phyloP scores from a whole-genome alignment of 92 coral and sea anemone genomes.

The Porites divaricata region DNA sequence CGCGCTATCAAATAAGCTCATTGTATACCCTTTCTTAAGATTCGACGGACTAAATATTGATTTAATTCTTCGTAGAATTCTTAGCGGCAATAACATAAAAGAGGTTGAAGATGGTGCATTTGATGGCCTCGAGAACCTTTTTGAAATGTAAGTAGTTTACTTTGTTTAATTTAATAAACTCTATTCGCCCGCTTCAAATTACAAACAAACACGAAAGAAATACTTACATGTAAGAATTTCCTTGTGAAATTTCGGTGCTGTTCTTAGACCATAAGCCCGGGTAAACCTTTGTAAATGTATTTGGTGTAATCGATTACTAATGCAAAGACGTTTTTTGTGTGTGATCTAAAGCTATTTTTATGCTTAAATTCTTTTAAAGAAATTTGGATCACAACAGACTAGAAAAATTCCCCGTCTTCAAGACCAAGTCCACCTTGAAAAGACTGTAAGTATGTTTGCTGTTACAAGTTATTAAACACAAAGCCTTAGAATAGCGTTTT shows the following conservation, averaged over 20 bases:
- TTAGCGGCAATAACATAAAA: slow-evolving; percentile 49
- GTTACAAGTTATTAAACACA: neutral
- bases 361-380: slow-evolving; percentile 29
- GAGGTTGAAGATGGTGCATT: slow-evolving; percentile 70
- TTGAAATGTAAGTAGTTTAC: slow-evolving; percentile 60
- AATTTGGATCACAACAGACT: slow-evolving; percentile 49
- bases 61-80: slow-evolving; percentile 25
- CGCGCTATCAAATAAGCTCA: no score
- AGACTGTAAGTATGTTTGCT: slow-evolving; percentile 55
- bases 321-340: neutral
- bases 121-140: slow-evolving; percentile 56
- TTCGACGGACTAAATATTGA: no score
- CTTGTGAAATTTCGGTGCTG: neutral
- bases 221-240: neutral
- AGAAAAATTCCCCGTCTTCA: slow-evolving; percentile 72
- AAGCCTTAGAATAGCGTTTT: no score
- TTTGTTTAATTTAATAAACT: no score
- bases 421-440: slow-evolving; percentile 33
- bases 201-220: neutral
- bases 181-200: neutral
- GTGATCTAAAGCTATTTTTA: neutral
- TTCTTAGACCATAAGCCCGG: neutral
- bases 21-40: no score
- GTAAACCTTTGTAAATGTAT: no score
- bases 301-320: no score